Evolutionary conservation across 2,113 vertebrate species (phyloP).

Genomic region (Eolophus roseicapilla): DNA sequence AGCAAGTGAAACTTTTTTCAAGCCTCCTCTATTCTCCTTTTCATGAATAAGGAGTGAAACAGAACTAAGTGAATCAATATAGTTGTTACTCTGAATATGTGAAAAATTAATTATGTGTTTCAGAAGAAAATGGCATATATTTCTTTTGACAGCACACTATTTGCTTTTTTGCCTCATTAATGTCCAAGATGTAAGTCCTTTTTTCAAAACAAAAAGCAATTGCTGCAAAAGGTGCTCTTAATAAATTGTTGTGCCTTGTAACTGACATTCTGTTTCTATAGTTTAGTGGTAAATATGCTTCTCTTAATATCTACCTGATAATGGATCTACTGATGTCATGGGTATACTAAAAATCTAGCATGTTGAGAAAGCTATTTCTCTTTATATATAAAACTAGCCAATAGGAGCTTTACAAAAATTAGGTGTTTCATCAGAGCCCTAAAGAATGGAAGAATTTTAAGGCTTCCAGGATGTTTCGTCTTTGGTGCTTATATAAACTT

Average conservation of each 20-base stretch:
- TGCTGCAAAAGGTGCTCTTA: neutral
- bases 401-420: neutral
- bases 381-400: neutral
- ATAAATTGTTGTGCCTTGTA: neutral
- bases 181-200: neutral
- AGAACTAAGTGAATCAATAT: neutral
- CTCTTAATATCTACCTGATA: neutral
- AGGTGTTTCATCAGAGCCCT: neutral
- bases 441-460: neutral
- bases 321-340: neutral
- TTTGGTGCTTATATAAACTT: neutral
- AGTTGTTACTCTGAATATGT: neutral
- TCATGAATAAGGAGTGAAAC: neutral
- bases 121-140: neutral
- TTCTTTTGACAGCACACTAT: neutral
- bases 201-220: neutral
- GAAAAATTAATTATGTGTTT: neutral
- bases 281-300: neutral
- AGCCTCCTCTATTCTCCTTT: neutral
- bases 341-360: neutral
- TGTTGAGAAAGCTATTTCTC: neutral
- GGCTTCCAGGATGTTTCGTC: neutral
- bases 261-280: neutral
- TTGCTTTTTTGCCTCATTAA: neutral
- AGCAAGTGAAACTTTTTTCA: neutral